phyloP scores from a whole-genome alignment of 2,888 invertebrate species.

The Shargacucullia verbasci region DNA sequence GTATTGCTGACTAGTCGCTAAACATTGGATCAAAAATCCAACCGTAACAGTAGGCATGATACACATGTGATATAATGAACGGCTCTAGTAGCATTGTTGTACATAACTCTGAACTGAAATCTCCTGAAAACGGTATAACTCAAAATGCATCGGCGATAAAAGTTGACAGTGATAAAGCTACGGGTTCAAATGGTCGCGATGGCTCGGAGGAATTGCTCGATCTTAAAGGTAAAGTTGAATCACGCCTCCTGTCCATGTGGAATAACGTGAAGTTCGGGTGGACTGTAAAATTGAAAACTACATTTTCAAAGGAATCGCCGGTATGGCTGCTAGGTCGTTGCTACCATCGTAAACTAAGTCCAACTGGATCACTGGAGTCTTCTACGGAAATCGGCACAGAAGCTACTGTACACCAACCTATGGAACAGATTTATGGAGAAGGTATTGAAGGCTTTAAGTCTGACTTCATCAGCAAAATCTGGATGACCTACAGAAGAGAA shows the following conservation, averaged over 20 bases:
- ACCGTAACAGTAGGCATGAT: constrained; percentile 39
- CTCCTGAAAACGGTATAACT: constrained; percentile 64
- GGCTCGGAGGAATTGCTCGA: constrained; percentile 85
- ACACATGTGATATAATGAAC: constrained; percentile 71
- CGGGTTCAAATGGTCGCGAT: constrained; percentile 75
- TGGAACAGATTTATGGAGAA: constrained; percentile 88
- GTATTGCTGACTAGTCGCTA: constrained; percentile 42
- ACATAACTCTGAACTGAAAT: constrained; percentile 67
- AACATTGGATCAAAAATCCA: constrained; percentile 35
- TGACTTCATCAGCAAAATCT: constrained; percentile 95
- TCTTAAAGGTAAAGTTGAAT: constrained; percentile 94
- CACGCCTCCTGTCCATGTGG: constrained; percentile 95
- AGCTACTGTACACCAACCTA: constrained; percentile 89
- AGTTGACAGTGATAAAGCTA: constrained; percentile 65
- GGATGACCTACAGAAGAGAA: constrained; percentile 96
- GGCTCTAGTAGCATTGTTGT: constrained; percentile 70
- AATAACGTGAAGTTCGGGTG: constrained; percentile 97
- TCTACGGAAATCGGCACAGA: constrained; percentile 90
- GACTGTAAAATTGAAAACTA: constrained; percentile 93
- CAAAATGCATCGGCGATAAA: constrained; percentile 66
- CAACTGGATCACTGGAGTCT: constrained; percentile 88
- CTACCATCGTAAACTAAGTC: constrained; percentile 93
- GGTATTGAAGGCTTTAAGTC: constrained; percentile 95
- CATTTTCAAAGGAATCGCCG: constrained; percentile 95
- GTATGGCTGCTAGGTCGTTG: constrained; percentile 95